A percentile compares a stretch with the other conserved stretches of the same genome.
Conservation (phyloP, 2,797 vertebrate species). For the Chloroceryle inda region DNA sequence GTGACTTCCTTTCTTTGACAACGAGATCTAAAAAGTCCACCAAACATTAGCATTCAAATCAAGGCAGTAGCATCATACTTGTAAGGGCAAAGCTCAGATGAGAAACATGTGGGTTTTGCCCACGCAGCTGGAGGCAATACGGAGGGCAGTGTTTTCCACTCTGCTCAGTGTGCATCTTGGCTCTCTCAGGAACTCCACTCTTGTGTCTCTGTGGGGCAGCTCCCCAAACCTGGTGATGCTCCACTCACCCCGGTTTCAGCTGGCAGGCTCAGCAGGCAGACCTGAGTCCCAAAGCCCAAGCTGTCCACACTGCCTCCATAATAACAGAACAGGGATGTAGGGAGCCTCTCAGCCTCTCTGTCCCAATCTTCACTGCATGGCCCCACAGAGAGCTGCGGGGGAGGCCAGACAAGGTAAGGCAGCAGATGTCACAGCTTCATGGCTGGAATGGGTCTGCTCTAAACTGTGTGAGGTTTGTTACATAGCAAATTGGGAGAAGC, state of each 20-base stretch:
- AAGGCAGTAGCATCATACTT: neutral
- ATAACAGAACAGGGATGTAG: neutral
- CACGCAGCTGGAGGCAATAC: neutral
- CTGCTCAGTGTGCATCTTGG: neutral
- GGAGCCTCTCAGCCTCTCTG: neutral
- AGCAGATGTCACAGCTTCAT: neutral
- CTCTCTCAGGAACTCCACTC: neutral
- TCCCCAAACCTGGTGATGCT: neutral
- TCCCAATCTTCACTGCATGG: neutral
- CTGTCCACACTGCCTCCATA: neutral
- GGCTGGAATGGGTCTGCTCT: neutral
- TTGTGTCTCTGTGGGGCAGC: neutral
- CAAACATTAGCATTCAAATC: neutral
- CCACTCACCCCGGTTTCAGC: neutral
- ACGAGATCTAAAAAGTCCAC: neutral
- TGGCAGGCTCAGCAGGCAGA: neutral
- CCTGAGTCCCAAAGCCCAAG: neutral
- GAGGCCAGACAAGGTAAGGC: neutral
- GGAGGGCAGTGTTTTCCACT: neutral
- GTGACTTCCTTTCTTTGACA: neutral
- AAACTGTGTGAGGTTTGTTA: neutral
- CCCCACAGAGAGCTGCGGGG: neutral
- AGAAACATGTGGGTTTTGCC: neutral
- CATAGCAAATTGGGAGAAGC: neutral
- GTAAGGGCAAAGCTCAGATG: neutral